Evolutionary conservation across 2,888 invertebrate genomes (phyloP), one percentile per base, ranked within the genome.

Genomic region (Cosmopolites sordidus): DNA sequence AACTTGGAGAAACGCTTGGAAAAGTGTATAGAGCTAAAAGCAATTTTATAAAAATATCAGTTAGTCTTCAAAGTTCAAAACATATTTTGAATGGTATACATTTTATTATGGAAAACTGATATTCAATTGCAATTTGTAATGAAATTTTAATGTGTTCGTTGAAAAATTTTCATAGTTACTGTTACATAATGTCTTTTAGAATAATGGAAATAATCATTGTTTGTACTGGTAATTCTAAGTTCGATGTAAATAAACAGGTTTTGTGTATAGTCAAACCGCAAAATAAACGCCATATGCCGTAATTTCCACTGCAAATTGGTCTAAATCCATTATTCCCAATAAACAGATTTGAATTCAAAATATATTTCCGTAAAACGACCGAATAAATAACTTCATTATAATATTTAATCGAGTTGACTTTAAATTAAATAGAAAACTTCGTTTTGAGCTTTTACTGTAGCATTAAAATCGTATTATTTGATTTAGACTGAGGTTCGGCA

Each of bases 371-470:
- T 22, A 2, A 43, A 43, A 22, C 43, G 27, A 12, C 22, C 18
- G 27, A 43, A 12, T 18, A 43, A 43, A 43, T 43, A 43, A 43
- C 43, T 27, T 43, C 17, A 43, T 43, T 43, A 43, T 17, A 18
- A 43, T 43, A 43, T 22, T 43, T 43, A 43, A 43, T 43, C 43
- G 22, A 27, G 18, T 43, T 43, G 43, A 43, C 43, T 43, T 43
- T 27, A 12, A 43, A 43, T 43, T 43, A 27, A 43, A 43, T 43
- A 43, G 43, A 43, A 43, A 43, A 27, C 43, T 43, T 43, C 43
- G 18, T 27, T 43, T 22, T 16, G 17, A 27, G 43, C 43, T 43
- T 43, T 43, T 43, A 18, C 27, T 43, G 14, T 43, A 43, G 16
- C 18, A 43, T 43, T 43, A 43, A 43, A 43, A 43, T 43, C 27